Evolutionary conservation across 2,888 invertebrate species (phyloP).

Genomic region (Alloplasta piceator): DNA sequence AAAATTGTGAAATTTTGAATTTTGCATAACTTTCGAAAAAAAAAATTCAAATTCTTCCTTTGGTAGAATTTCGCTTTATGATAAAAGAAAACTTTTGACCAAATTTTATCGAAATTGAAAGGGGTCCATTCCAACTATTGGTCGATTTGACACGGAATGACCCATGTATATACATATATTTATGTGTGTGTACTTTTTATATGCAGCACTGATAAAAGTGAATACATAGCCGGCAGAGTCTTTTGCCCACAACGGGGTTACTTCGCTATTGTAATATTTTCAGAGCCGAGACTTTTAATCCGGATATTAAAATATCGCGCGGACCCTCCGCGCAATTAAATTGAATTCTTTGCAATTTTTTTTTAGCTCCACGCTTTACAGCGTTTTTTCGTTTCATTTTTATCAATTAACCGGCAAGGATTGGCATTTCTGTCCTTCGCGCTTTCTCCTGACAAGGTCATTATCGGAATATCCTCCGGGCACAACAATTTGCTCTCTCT

Average conservation of each 20-base stretch:
- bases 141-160: no score
- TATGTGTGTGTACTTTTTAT: background rate
- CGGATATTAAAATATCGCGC: constrained; percentile 14
- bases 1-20: no score
- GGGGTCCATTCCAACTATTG: no score
- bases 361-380: background rate
- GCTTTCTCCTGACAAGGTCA: constrained; percentile 53
- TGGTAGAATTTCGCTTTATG: no score
- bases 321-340: constrained; percentile 6
- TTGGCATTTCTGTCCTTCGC: background rate
- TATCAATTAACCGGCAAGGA: constrained; percentile 16
- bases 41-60: no score
- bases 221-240: no score
- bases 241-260: no score
- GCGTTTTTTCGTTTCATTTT: background rate
- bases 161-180: background rate
- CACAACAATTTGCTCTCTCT: constrained; percentile 13
- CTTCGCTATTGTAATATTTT: constrained; percentile 31
- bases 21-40: no score
- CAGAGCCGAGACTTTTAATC: constrained; percentile 28
- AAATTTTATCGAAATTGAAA: background rate
- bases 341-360: constrained; percentile 14
- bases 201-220: constrained; percentile 6
- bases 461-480: constrained; percentile 40
- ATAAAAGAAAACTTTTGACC: background rate